phyloP scores from a whole-genome alignment of 2,797 vertebrate genomes.

The Melanotaenia parkinsoni region DNA sequence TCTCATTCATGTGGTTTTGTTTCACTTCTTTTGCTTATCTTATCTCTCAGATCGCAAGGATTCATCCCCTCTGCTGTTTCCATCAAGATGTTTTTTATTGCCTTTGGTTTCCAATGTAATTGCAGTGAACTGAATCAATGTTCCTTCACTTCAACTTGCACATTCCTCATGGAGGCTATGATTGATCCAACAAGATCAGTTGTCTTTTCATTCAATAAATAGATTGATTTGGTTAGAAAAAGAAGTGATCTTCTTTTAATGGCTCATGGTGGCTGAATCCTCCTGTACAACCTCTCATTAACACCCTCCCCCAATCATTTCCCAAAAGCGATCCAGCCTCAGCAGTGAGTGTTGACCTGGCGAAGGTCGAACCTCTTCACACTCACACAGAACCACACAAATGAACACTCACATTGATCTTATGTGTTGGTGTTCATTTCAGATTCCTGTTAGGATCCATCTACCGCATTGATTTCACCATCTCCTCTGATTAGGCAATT shows the following conservation, averaged over 20 bases:
- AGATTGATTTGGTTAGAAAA: conserved; percentile 50
- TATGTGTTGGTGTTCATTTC: conserved; percentile 82
- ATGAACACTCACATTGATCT: conserved; percentile 77
- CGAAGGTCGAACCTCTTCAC: conserved; percentile 72
- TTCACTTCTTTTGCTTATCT: conserved; percentile 50
- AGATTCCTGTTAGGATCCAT: conserved; percentile 87
- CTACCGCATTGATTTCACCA: conserved; percentile 83
- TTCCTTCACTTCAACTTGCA: conserved; percentile 49
- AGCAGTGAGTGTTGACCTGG: conserved; percentile 47
- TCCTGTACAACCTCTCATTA: conserved; percentile 60
- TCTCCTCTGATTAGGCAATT: conserved; percentile 88
- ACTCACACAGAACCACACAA: conserved; percentile 44
- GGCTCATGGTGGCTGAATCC: conserved; percentile 52
- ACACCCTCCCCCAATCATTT: conserved; percentile 52
- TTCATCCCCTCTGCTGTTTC: conserved; percentile 15
- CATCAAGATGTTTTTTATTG: conserved; percentile 44
- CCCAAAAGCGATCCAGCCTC: conserved; percentile 67
- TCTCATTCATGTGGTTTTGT: conserved; percentile 55
- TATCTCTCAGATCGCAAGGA: conserved; percentile 42
- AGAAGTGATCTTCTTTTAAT: conserved; percentile 52
- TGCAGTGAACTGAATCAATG: conserved; percentile 63
- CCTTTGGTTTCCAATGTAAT: conserved; percentile 58
- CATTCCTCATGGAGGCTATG: conserved; percentile 42
- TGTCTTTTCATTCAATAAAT: conserved; percentile 47
- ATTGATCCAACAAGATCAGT: conserved; percentile 65